phyloP scores from a whole-genome alignment of 2,797 vertebrate genomes.

The Enteromius radiatus region DNA sequence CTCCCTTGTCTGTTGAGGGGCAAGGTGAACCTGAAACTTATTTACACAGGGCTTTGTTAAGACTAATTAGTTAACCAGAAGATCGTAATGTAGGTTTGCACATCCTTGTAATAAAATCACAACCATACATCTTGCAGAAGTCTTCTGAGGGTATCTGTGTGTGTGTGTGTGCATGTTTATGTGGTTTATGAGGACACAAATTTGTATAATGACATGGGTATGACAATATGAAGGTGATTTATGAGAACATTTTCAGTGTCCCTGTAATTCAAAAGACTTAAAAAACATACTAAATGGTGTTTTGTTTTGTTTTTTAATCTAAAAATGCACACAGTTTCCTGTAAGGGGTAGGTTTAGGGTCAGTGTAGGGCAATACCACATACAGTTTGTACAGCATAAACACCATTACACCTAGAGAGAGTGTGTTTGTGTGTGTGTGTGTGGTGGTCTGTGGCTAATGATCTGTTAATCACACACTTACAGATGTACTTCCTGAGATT shows the following conservation, averaged over 20 bases:
- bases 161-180: not conserved
- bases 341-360: too few species aligned
- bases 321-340: too few species aligned
- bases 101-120: not conserved
- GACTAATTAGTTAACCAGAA: not conserved
- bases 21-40: not conserved
- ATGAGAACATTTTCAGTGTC: too few species aligned
- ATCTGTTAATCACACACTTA: constrained; percentile 22
- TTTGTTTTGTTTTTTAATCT: too few species aligned
- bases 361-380: too few species aligned
- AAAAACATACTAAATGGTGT: too few species aligned
- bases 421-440: not conserved
- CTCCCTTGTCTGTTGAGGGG: not conserved
- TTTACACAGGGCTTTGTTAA: constrained; percentile 5
- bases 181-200: too few species aligned
- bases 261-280: too few species aligned
- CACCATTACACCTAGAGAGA: too few species aligned
- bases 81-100: not conserved
- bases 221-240: too few species aligned
- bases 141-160: constrained; percentile 20
- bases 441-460: constrained; percentile 21
- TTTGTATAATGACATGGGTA: too few species aligned
- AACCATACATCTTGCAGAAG: not conserved
- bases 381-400: too few species aligned
- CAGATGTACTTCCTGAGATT: constrained; percentile 40